Evolutionary conservation across 2,888 invertebrate genomes (phyloP).

Genomic region (Sipha maydis): DNA sequence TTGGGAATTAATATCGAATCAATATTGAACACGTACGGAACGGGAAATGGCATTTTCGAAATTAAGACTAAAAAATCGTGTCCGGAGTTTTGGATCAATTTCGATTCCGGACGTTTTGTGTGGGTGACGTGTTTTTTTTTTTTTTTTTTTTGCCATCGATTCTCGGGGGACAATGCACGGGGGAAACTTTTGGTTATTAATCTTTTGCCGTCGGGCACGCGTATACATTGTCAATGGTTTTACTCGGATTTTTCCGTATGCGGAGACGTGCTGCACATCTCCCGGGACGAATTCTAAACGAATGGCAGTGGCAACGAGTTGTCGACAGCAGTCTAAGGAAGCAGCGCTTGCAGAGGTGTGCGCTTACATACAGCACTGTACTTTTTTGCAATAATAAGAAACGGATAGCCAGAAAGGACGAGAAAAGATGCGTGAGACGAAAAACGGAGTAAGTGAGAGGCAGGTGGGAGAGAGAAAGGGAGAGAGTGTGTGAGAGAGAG

Average conservation of each 20-base stretch:
- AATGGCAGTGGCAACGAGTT: background rate
- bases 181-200: conserved; percentile 41
- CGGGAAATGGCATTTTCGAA: background rate
- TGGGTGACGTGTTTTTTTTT: background rate
- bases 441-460: no score
- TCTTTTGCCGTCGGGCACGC: background rate
- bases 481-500: no score
- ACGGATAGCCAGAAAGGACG: background rate
- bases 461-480: no score
- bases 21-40: no score
- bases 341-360: background rate
- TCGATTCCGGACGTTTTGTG: background rate
- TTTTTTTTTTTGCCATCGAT: background rate
- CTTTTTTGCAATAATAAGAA: background rate
- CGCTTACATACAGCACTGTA: background rate
- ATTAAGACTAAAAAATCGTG: background rate
- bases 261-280: background rate
- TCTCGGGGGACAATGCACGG: conserved; percentile 5
- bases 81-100: background rate
- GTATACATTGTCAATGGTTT: background rate
- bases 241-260: background rate
- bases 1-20: no score
- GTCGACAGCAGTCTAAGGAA: background rate
- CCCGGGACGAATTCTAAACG: conserved; percentile 24
- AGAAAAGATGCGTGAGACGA: no score